Base-by-base conservation (phyloP, 2,797 vertebrate species). In the Argya squamiceps region DNA sequence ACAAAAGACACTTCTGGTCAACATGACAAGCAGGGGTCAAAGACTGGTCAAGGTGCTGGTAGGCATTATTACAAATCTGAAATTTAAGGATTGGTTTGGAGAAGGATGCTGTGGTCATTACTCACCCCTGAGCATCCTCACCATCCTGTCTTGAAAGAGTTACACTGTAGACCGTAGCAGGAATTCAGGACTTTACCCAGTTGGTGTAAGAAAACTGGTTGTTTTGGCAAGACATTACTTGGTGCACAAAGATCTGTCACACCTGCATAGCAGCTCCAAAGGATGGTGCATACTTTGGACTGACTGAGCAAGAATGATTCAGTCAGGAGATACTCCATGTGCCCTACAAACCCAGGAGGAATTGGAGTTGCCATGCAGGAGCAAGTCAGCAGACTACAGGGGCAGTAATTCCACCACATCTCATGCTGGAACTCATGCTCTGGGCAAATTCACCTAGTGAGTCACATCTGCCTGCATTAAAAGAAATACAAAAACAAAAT, bases 391-490 rank as follows among this genome's bases (percentile, higher is more conserved):
- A 52, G 53, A 39, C 49, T 52, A 49, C 21, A 56, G 36, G 37
- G 0, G 0, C 71, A 37, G 34, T 34, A 67, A 75, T 75, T 88
- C 83, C 22, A 89, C 26, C 49, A 32, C 32, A 59, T 75, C 50
- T 84, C 88, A 58, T 59, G 69, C 58, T 84, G 80, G 46, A 94
- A n/a, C 65, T 77, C 70, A 63, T 79, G 58, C 41, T 59, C 16
- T 55, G 43, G 91, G 92, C 75, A 92, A 83, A 76, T 83, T 84
- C 88, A 69, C 46, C 69, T 29, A 29, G 46, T 92, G 89, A 96
- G 79, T 95, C 95, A 95, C 0, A 0, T 75, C 88, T 93, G 58
- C 82, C 78, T 68, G 50, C 62, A 78, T 64, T 56, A 80, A 62
- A 82, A 88, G 79, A 59, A 62, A 81, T 21, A 21, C 2, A 6